Conservation (phyloP, 2,797 vertebrate species). For the Otolemur crassicaudatus region DNA sequence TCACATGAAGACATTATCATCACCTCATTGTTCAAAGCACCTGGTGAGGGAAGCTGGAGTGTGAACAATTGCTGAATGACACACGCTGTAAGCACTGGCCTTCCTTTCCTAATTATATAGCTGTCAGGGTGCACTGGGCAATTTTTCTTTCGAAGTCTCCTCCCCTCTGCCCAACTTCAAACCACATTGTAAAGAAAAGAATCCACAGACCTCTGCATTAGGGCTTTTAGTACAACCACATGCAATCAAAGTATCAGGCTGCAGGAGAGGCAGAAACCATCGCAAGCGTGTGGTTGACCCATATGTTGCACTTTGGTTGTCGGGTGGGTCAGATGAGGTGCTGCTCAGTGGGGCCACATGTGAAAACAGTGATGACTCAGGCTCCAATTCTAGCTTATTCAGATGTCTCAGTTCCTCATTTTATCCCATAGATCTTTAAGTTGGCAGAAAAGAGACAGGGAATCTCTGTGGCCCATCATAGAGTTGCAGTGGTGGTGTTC, state of each 20-base stretch:
- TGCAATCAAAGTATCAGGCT: constrained; percentile 82
- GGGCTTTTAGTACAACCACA: constrained; percentile 82
- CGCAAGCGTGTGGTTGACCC: constrained; percentile 82
- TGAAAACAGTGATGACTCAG: constrained; percentile 64
- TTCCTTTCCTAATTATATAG: constrained; percentile 82
- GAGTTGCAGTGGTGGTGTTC: not conserved
- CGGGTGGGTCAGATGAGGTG: constrained; percentile 58
- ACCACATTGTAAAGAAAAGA: constrained; percentile 83
- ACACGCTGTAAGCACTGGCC: constrained; percentile 63
- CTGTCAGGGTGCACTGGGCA: constrained; percentile 72
- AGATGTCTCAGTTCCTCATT: not conserved
- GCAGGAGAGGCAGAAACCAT: constrained; percentile 75
- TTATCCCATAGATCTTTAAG: not conserved
- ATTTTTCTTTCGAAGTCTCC: constrained; percentile 82
- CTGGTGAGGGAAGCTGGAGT: constrained; percentile 39
- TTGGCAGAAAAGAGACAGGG: not conserved
- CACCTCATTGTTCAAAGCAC: constrained; percentile 67
- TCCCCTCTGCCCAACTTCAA: constrained; percentile 80
- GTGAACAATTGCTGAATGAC: constrained; percentile 72
- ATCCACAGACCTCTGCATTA: constrained; percentile 81
- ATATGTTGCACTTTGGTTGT: constrained; percentile 65
- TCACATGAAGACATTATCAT: constrained; percentile 66
- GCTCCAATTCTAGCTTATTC: constrained; percentile 10
- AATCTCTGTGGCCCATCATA: not conserved
- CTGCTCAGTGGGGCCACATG: constrained; percentile 42